A percentile compares a stretch with the other conserved stretches of the same genome.
Conservation (phyloP, 1,140 invertebrate species). For the Drosophila burlai region DNA sequence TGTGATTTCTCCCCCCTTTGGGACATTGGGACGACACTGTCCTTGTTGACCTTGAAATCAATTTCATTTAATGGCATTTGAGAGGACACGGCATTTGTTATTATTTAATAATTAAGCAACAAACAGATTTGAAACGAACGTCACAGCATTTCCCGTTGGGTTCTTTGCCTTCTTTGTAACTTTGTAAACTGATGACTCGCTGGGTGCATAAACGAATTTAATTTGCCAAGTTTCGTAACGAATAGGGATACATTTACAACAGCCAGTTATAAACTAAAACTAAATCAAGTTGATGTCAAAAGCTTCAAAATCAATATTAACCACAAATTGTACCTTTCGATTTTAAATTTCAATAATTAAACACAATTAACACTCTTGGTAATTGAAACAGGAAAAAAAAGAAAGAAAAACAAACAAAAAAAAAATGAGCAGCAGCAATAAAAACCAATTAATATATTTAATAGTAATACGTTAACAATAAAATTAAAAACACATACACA, state of each 20-base stretch:
- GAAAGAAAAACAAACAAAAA: not conserved
- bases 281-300: conserved; percentile 25
- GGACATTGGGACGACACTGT: not conserved
- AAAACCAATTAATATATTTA: conserved; percentile 41
- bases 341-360: conserved; percentile 43
- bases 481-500: conserved; percentile 19
- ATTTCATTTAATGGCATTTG: conserved; percentile 18
- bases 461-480: conserved; percentile 48
- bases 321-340: conserved; percentile 55
- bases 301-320: conserved; percentile 42
- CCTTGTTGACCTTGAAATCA: not conserved
- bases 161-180: not conserved
- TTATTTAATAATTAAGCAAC: conserved; percentile 34
- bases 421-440: conserved; percentile 32
- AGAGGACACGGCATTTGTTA: conserved; percentile 21
- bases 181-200: conserved; percentile 7
- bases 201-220: conserved; percentile 48
- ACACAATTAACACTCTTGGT: conserved; percentile 24
- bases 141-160: not conserved
- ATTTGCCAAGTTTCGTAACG: conserved; percentile 37
- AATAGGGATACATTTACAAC: conserved; percentile 41
- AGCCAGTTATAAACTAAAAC: conserved; percentile 25
- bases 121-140: conserved; percentile 22
- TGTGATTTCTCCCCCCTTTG: conserved; percentile 14
- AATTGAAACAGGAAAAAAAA: conserved; percentile 5